Conservation (phyloP, 2,797 vertebrate genomes). For the Sebastes flavidus region DNA sequence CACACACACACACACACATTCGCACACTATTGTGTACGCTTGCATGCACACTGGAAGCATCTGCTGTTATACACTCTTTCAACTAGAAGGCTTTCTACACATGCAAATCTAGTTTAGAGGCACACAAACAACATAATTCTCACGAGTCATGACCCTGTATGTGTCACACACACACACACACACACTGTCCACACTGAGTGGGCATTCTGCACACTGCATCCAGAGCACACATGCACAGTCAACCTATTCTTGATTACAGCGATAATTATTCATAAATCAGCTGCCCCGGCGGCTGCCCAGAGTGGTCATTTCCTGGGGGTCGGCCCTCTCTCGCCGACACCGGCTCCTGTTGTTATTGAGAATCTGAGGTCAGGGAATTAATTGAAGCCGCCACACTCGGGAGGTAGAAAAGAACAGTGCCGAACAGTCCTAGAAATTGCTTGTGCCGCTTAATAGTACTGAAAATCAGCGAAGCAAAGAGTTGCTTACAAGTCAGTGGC, state of each 20-base stretch:
- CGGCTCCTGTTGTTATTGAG: neutral
- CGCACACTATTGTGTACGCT: neutral
- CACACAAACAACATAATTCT: neutral
- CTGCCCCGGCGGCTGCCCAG: slow-evolving; percentile 7
- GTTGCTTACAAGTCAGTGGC: neutral
- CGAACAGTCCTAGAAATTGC: neutral
- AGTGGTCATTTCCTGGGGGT: slow-evolving; percentile 32
- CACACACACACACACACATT: slow-evolving; percentile 10
- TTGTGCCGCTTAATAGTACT: neutral
- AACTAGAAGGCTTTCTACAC: neutral
- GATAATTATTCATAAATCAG: slow-evolving; percentile 52
- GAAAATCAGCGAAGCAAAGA: neutral
- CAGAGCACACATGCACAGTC: neutral
- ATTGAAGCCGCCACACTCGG: slow-evolving; percentile 24
- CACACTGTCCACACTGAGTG: neutral
- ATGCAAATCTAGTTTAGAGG: slow-evolving; percentile 17
- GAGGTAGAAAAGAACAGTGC: slow-evolving; percentile 5
- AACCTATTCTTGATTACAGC: slow-evolving; percentile 31
- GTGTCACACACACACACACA: neutral
- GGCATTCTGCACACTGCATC: neutral
- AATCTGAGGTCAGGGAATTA: slow-evolving; percentile 38
- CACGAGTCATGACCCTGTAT: neutral
- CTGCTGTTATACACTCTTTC: slow-evolving; percentile 24
- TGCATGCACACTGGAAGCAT: slow-evolving; percentile 30
- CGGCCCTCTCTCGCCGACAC: neutral